Base-by-base conservation (phyloP, 2,888 invertebrate species). In the Ommatoiulus sabulosus region DNA sequence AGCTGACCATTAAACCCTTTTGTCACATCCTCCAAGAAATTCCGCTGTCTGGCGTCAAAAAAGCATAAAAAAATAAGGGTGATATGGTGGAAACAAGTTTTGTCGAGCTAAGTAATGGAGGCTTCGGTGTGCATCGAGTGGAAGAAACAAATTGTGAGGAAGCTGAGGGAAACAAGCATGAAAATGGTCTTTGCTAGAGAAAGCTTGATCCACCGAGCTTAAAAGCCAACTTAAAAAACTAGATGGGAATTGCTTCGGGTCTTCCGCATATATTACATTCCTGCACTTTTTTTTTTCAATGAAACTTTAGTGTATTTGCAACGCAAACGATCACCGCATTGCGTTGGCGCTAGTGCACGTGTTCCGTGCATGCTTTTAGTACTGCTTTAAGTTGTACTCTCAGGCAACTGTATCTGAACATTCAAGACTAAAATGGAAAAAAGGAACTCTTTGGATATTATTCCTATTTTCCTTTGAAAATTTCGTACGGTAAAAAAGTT, bases 31-130 rank as follows among this genome's bases (percentile, higher is more conserved):
- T 24, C 72, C 8, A 72, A 24, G 72, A 72, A 72, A 20, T 24
- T 72, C 72, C 10, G 20, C 24, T 24, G 72, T 8, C 72, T 72
- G 72, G 72, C 72, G 72, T 72, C 72, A 72, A 72, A 63, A 72
- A 72, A 8, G 72, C 72, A 20, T 20, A 72, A 72, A 35, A 35
- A 72, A 72, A 72, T 72, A 72, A 72, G 72, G 72, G 24, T 7
- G 72, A 72, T 20, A 72, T 72, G 72, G 72, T 72, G 72, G 72
- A 72, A 72, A 24, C 20, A 20, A 72, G 72, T 72, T 72, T 72
- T 24, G 72, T 72, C 72, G 24, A 72, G 72, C 72, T 72, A 72
- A 72, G 72, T 72, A 72, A 72, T 72, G 72, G 72, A 72, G 72
- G 72, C 72, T 20, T 72, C 24, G 72, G 72, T 20, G 72, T 72